These are phyloP conservation scores for Ophiothrix spiculata DNA, from an alignment of 35 echinoderm and acorn worm species.

Conservation along the genomic window DNA sequence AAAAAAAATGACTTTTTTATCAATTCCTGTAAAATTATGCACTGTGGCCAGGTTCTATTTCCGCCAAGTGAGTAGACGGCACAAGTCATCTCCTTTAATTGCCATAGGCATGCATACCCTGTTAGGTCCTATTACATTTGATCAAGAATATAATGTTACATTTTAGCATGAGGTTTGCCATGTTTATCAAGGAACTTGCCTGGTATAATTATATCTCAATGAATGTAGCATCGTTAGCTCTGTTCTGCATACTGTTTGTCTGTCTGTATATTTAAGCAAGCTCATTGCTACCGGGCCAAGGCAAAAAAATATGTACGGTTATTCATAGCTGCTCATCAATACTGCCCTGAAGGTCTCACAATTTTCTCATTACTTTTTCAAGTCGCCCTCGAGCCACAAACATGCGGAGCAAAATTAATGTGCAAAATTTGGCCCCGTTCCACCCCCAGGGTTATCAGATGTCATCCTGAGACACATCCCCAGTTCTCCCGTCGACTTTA, in stretches of 20 bases:
- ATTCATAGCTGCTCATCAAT: conserved; percentile 5
- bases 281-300: background rate
- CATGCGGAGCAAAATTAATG: conserved; percentile 12
- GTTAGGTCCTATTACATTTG: background rate
- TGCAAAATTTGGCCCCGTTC: conserved; percentile 7
- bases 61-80: no score
- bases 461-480: background rate
- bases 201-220: background rate
- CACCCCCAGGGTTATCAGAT: background rate
- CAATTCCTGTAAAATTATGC: no score
- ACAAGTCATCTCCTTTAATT: background rate
- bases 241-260: conserved; percentile 8
- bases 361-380: conserved; percentile 4
- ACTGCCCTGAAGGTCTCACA: background rate
- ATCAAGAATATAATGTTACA: background rate
- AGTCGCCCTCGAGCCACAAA: background rate
- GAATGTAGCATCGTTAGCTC: background rate
- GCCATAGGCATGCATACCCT: background rate
- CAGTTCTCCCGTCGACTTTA: background rate
- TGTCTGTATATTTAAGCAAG: no score
- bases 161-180: background rate
- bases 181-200: conserved; percentile 6
- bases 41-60: no score
- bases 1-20: no score
- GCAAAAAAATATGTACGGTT: background rate